These are phyloP conservation scores for Ischnura elegans DNA, from an alignment of 2,888 invertebrate genomes.

Conservation along the genomic window DNA sequence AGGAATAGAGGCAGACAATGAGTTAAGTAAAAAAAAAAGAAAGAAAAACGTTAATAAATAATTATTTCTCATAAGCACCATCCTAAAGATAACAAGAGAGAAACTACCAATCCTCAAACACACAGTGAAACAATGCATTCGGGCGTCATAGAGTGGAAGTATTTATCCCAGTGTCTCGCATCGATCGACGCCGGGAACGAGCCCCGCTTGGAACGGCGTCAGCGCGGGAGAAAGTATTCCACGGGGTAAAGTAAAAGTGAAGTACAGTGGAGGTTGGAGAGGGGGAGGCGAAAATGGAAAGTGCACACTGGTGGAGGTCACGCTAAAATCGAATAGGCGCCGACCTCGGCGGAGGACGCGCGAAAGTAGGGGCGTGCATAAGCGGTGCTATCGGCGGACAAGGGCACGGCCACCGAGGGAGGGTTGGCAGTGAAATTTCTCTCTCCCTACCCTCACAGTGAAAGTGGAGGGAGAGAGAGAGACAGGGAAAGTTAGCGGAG, in stretches of 20 bases:
- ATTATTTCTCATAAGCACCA: no score
- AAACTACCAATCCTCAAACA: no score
- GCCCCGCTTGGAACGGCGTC: no score
- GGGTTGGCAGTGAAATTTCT: conserved; percentile 2
- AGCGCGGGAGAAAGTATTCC: not conserved
- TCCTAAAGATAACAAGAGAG: no score
- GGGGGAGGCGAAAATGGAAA: not conserved
- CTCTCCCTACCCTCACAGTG: not conserved
- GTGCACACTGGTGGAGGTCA: not conserved
- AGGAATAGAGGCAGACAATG: no score
- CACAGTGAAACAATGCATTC: no score
- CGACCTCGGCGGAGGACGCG: conserved; percentile 28
- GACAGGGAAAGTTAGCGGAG: no score
- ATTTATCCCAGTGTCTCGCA: no score
- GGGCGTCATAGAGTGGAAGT: no score
- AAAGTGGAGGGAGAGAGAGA: not conserved
- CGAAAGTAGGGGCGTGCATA: not conserved
- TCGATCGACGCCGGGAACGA: no score
- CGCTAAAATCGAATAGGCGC: conserved; percentile 42
- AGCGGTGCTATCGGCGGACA: not conserved
- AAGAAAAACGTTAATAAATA: no score
- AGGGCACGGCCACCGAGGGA: not conserved
- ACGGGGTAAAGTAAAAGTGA: not conserved
- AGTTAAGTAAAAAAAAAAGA: no score
- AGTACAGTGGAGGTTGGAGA: not conserved